Base-by-base conservation (phyloP, 2,113 vertebrate species). In the Xiphophorus maculatus region DNA sequence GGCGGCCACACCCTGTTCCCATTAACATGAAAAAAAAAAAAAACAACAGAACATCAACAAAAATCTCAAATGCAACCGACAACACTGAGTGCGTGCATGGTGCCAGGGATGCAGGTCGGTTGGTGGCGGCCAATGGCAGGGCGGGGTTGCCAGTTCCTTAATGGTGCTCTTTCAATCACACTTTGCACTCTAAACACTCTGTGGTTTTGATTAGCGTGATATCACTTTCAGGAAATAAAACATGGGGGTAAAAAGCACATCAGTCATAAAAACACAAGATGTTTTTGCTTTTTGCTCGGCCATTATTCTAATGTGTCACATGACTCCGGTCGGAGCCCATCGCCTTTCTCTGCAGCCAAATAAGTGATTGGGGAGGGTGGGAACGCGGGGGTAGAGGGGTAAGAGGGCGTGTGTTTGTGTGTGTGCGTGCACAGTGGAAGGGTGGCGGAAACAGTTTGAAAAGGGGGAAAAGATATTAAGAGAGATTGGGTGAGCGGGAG, bases 231-330 rank as follows among this genome's bases (percentile, higher is more conserved):
- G 96, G 96, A 95, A 95, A 92, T 90, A 86, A 86, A 91, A 88
- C 82, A 76, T 78, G 94, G 84, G 77, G 84, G 88, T 94, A 83
- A 85, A 86, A 82, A 81, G 82, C 84, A 95, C 65, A 89, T 90
- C 89, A 90, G 91, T 92, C 90, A 96, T 93, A 96, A 96, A 84
- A 93, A 93, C 92, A 91, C 88, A 93, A 93, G 88, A 94, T 91
- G 93, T 93, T 94, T 94, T 96, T 96, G 95, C 95, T 94, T 96
- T 96, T 90, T 73, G 82, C 88, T 77, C 35, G 76, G 86, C 92
- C 97, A 98, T 98, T 98, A 97, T 97, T 97, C 94, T 97, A 98
- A 98, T 97, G 96, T 93, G 93, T 97, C 96, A 97, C 94, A 95
- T 97, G 96, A 87, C 93, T 93, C 85, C 79, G 93, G 93, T 76